Evolutionary conservation across 2,797 vertebrate species (phyloP), one percentile per base, ranked within the genome.

Genomic region (Enteromius argenteus): DNA sequence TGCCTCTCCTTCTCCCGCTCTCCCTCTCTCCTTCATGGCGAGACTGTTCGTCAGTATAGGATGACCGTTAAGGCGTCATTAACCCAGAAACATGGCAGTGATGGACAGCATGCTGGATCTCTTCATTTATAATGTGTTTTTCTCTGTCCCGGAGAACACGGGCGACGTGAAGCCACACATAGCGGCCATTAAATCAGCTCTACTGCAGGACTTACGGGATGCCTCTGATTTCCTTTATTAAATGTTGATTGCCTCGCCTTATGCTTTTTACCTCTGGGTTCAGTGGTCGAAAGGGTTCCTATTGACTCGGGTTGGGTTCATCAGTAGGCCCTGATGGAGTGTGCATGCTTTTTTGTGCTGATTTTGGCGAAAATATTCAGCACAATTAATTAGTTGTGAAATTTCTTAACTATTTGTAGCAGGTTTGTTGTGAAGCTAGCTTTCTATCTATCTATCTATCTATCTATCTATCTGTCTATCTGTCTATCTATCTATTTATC

Each of bases 31-130:
- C 86, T 84, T 78, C 80, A 72, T 88, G 77, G 66, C 30, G 76
- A 69, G 80, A 75, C 78, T 79, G 82, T 46, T 72, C 39, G 44
- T 86, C 73, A 75, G 83, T 76, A 77, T 81, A 86, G 83, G 71
- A 74, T 85, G 84, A 84, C 86, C 86, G 83, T 88, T 89, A 89
- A 84, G 73, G 86, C 80, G 62, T 88, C 88, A 86, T 89, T 89
- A 89, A 88, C 88, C 88, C 88, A 89, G 88, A 89, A 89, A 89
- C 69, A 62, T 86, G 86, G 83, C 86, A 89, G 85, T 88, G 88
- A 89, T 81, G 85, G 88, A 89, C 88, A 89, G 86, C 77, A 15
- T 74, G 85, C 83, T 85, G 73, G 32, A 85, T 84, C 67, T 74
- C 86, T 88, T 84, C 77, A 58, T 84, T 79, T 81, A 62, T 49